Evolutionary conservation across 2,888 invertebrate genomes (phyloP).

Genomic region (Pyrrhosoma nymphula): DNA sequence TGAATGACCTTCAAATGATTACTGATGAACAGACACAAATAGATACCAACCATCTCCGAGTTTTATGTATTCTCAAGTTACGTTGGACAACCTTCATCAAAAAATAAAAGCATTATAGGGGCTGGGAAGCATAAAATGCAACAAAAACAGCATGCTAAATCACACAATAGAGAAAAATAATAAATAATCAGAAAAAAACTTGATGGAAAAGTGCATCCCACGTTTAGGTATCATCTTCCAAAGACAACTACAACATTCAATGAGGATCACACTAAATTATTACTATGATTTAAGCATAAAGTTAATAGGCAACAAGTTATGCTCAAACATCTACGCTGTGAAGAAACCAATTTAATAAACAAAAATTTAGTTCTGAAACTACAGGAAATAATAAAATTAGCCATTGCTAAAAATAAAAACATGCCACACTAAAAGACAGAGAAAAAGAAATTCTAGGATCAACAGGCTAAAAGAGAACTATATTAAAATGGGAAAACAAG

Average conservation of each 20-base stretch:
- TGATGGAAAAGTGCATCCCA: not conserved
- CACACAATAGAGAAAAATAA: not conserved
- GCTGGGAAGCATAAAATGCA: too few species aligned
- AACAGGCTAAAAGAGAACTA: not conserved
- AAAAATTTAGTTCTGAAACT: not conserved
- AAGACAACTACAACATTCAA: not conserved
- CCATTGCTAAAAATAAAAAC: not conserved
- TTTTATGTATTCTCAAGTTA: too few species aligned
- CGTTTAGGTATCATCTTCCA: not conserved
- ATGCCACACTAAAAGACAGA: not conserved
- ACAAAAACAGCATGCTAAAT: not conserved
- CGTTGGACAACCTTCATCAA: too few species aligned
- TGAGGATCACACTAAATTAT: not conserved
- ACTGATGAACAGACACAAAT: too few species aligned
- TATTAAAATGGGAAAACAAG: slow-evolving; percentile 16
- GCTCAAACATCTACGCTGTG: not conserved
- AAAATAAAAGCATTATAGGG: too few species aligned
- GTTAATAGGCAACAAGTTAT: not conserved
- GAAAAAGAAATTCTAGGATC: not conserved
- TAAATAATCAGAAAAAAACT: not conserved
- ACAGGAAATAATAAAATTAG: not conserved
- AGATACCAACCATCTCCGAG: too few species aligned
- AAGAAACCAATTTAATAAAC: not conserved
- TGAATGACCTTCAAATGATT: too few species aligned
- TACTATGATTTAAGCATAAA: not conserved